phyloP scores from a whole-genome alignment of 2,797 vertebrate species.

The Echiichthys vipera region DNA sequence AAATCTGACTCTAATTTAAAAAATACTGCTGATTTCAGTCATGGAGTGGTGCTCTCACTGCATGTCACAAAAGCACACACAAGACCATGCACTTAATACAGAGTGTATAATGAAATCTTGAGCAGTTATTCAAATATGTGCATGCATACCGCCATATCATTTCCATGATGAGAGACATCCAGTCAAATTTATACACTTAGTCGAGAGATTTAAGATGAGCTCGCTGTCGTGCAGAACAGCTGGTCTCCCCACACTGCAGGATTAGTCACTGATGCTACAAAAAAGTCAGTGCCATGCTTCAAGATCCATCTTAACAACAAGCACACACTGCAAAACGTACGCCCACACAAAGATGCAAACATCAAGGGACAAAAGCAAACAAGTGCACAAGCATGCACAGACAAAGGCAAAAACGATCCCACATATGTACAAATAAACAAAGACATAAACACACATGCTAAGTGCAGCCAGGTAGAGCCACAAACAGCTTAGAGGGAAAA shows the following conservation, averaged over 20 bases:
- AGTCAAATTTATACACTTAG: slow-evolving; percentile 29
- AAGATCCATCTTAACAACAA: slow-evolving; percentile 25
- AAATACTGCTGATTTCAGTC: slow-evolving; percentile 51
- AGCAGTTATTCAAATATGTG: slow-evolving; percentile 21
- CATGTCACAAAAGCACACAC: slow-evolving; percentile 12
- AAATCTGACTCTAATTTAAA: slow-evolving; percentile 66
- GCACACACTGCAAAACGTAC: slow-evolving; percentile 13
- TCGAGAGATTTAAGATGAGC: slow-evolving; percentile 25
- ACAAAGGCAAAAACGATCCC: neutral
- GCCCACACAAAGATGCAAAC: slow-evolving; percentile 2
- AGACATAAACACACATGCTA: slow-evolving; percentile 4
- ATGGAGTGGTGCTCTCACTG: slow-evolving; percentile 11
- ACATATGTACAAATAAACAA: slow-evolving; percentile 15
- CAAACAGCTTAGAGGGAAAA: slow-evolving; percentile 49
- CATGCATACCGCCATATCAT: slow-evolving; percentile 6
- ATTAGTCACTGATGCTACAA: slow-evolving; percentile 52
- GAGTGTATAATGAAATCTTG: slow-evolving; percentile 23
- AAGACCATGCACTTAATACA: neutral
- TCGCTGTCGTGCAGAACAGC: slow-evolving; percentile 39
- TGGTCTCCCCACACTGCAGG: slow-evolving; percentile 41
- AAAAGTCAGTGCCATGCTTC: slow-evolving; percentile 22
- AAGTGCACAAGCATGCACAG: neutral
- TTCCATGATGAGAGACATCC: slow-evolving; percentile 36
- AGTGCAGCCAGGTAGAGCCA: slow-evolving; percentile 41
- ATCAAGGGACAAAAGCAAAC: slow-evolving; percentile 20